Conservation (phyloP, 1,140 invertebrate genomes). For the Tetramorium alpestre region DNA sequence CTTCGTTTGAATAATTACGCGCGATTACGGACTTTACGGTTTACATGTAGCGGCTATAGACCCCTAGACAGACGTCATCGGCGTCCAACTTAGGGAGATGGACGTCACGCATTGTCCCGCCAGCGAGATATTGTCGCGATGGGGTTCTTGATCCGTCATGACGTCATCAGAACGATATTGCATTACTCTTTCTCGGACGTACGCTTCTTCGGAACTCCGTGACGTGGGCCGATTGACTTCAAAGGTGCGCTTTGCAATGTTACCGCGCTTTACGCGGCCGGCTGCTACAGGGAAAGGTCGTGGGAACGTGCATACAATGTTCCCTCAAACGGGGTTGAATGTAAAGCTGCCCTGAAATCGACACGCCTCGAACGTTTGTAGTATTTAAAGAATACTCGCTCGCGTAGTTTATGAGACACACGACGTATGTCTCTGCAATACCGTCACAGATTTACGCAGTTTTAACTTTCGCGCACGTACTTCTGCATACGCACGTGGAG, state of each 20-base stretch:
- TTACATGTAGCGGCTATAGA: slow-evolving; percentile 54
- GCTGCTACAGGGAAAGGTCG: slow-evolving; percentile 59
- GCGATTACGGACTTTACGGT: slow-evolving; percentile 56
- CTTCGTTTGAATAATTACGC: slow-evolving; percentile 70
- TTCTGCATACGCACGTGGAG: neutral
- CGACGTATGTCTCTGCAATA: neutral
- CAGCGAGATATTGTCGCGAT: neutral
- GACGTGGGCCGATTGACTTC: slow-evolving; percentile 31
- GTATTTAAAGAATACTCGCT: slow-evolving; percentile 36
- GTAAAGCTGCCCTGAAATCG: slow-evolving; percentile 42
- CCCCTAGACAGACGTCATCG: slow-evolving; percentile 31
- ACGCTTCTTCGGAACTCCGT: slow-evolving; percentile 29
- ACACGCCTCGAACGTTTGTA: neutral
- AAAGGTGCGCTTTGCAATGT: slow-evolving; percentile 48
- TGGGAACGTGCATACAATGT: slow-evolving; percentile 55
- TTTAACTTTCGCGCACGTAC: neutral
- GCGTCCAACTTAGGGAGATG: slow-evolving; percentile 13
- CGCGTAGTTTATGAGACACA: neutral
- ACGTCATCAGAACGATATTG: slow-evolving; percentile 24
- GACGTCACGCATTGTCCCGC: neutral
- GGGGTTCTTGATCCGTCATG: slow-evolving; percentile 15
- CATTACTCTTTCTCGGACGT: neutral
- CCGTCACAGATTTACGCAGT: neutral
- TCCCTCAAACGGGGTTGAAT: slow-evolving; percentile 39
- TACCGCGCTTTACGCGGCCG: slow-evolving; percentile 20